These are phyloP conservation scores for Saturnia pavonia DNA, from an alignment of 2,888 invertebrate species.

Conservation along the genomic window DNA sequence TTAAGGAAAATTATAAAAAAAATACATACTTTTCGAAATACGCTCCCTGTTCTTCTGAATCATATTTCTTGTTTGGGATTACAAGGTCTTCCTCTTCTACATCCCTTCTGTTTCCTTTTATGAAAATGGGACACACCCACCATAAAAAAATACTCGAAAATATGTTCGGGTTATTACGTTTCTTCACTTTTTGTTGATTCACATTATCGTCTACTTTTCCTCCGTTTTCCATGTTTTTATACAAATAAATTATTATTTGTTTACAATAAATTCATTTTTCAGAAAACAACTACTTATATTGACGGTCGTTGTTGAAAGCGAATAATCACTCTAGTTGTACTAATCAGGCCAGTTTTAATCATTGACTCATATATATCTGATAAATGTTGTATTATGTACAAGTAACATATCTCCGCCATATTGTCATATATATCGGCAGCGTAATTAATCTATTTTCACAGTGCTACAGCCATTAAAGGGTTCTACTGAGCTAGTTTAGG, in stretches of 20 bases:
- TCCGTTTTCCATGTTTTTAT: slow-evolving; percentile 32
- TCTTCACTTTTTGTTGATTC: slow-evolving; percentile 24
- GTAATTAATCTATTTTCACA: background rate
- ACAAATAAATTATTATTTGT: background rate
- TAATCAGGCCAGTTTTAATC: slow-evolving; percentile 3
- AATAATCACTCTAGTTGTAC: background rate
- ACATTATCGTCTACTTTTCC: slow-evolving; percentile 26
- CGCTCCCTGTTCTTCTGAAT: slow-evolving; percentile 82
- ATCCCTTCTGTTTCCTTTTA: slow-evolving; percentile 81
- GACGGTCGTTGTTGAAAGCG: background rate
- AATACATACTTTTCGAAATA: slow-evolving; percentile 78
- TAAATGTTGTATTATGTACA: slow-evolving; percentile 2
- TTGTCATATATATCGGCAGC: background rate
- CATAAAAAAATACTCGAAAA: slow-evolving; percentile 68
- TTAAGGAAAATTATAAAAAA: slow-evolving; percentile 14
- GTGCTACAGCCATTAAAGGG: background rate
- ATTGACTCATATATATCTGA: slow-evolving; percentile 8
- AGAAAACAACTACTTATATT: slow-evolving; percentile 4
- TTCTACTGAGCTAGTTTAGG: background rate
- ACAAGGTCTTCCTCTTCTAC: slow-evolving; percentile 86
- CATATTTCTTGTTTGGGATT: slow-evolving; percentile 80
- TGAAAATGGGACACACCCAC: slow-evolving; percentile 74
- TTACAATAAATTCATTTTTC: background rate
- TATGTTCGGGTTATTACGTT: slow-evolving; percentile 57
- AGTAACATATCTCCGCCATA: slow-evolving; percentile 1